Conservation (phyloP, 1,140 invertebrate species). For the Cheumatopsyche charites region DNA sequence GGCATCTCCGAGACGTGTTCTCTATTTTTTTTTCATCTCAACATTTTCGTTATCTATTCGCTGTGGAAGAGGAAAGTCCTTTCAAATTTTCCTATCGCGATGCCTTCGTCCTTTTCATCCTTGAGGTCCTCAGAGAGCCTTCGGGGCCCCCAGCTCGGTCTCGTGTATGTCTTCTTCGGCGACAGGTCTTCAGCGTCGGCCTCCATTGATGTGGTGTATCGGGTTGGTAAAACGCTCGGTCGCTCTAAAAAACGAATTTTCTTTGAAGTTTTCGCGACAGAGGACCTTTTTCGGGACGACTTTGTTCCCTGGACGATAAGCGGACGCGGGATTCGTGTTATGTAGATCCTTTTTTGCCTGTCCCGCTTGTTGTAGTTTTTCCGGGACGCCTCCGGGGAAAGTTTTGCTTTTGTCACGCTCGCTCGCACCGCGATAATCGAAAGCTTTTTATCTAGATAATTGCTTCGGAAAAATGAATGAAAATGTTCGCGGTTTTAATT, state of each 20-base stretch:
- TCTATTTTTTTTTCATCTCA: too few species aligned
- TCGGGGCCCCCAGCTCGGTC: not conserved
- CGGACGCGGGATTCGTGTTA: not conserved
- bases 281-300: constrained; percentile 33
- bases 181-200: constrained; percentile 10
- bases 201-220: constrained; percentile 37
- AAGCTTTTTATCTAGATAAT: not conserved
- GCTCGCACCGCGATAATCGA: not conserved
- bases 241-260: constrained; percentile 27
- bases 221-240: constrained; percentile 24
- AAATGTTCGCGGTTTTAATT: too few species aligned
- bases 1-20: too few species aligned
- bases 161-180: not conserved
- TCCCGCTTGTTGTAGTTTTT: not conserved
- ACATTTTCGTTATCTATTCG: too few species aligned
- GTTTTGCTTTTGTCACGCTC: not conserved
- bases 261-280: constrained; percentile 24
- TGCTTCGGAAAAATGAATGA: not conserved
- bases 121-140: constrained; percentile 11
- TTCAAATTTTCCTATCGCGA: constrained; percentile 18
- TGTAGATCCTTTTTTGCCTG: constrained; percentile 23
- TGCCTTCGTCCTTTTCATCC: not conserved
- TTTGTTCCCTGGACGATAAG: constrained; percentile 16
- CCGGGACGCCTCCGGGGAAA: not conserved
- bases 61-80: not conserved